Base-by-base conservation (phyloP, 2,797 vertebrate genomes). In the Pteropus rufus region DNA sequence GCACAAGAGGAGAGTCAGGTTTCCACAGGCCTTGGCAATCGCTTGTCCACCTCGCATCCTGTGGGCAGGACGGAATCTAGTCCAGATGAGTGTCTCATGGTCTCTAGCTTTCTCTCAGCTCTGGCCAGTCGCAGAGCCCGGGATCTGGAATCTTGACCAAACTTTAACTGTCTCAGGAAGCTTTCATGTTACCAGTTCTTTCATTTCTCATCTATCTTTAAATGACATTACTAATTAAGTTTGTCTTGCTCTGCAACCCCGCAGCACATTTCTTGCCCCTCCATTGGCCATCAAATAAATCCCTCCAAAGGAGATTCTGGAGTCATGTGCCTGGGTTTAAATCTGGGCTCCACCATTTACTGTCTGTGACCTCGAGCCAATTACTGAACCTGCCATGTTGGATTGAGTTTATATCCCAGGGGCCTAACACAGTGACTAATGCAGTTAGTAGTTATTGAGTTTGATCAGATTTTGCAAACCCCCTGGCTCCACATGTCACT, bases 391-490 rank as follows among this genome's bases (percentile, higher is more conserved):
- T 83, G 44, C 90, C 52, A 62, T 62, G n/a, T 83, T 83, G 77
- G 58, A 92, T 93, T 95, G 14, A 11, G 3, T 93, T 95, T 79
- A 26, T 76, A 58, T 60, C 24, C 31, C 7, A 15, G 46, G 54
- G 75, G 12, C 39, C 34, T 69, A 56, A 85, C 26, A 85, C 56
- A 64, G 34, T 72, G 72, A 58, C 26, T 58, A 85, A 80, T 89
- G 46, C 36, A 69, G 62, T 89, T 93, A 82, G 76, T 60, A 94
- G 64, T 91, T 89, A 93, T 39, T 94, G 49, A 77, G 39, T 91
- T 83, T 73, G 73, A 75, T 86, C 41, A 58, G 58, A 87, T 87
- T 92, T 89, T 79, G 72, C 34, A 85, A 94, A 94, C 67, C 4
- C 16, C 54, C 34, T 56, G 77, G 36, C 64, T 91, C 62, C 79